phyloP scores from a whole-genome alignment of 1,140 invertebrate genomes.

The Leguminivora glycinivorella region DNA sequence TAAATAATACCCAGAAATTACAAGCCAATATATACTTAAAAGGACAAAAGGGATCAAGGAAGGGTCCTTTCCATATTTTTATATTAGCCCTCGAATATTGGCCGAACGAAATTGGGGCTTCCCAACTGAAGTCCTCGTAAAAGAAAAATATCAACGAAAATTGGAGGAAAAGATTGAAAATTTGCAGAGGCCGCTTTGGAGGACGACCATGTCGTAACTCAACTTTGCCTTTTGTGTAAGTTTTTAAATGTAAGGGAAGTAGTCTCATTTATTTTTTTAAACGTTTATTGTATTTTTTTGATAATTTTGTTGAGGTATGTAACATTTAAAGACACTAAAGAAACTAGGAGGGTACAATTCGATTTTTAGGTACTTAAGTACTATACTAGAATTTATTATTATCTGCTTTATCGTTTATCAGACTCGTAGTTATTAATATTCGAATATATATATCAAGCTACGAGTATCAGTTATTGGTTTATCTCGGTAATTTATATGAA shows the following conservation, averaged over 20 bases:
- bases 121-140: constrained; percentile 39
- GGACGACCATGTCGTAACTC: neutral
- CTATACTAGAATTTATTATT: no score
- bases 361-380: no score
- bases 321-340: neutral
- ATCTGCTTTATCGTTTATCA: no score
- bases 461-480: no score
- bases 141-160: constrained; percentile 39
- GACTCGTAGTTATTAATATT: no score
- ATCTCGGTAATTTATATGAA: no score
- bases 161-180: constrained; percentile 38
- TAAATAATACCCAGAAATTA: constrained; percentile 33
- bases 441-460: no score
- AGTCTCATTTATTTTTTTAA: neutral
- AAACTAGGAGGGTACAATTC: no score
- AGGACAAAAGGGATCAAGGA: constrained; percentile 35
- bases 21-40: constrained; percentile 34
- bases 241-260: neutral
- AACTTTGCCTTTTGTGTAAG: constrained; percentile 5
- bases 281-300: neutral
- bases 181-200: constrained; percentile 26
- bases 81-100: constrained; percentile 52
- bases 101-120: constrained; percentile 40
- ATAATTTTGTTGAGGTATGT: neutral
- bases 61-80: constrained; percentile 44